phyloP scores from a whole-genome alignment of 37 sponge, comb jelly and placozoan species.

The Geodia barretti region DNA sequence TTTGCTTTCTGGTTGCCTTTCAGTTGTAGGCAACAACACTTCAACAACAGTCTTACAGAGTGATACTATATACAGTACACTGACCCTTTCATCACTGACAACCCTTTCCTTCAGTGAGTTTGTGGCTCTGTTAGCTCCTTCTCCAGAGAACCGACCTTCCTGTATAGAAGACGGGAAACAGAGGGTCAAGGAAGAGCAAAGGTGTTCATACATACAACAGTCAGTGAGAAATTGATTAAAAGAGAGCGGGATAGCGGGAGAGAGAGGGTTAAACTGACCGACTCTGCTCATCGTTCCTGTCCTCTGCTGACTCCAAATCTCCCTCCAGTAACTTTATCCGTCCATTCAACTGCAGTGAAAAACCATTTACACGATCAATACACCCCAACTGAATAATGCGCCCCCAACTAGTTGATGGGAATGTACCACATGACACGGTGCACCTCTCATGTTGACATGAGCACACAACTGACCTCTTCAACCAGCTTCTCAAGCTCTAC shows the following conservation, averaged over 20 bases:
- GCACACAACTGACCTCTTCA: too few relatives aligned
- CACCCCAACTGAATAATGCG: too few relatives aligned
- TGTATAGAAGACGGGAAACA: too few relatives aligned
- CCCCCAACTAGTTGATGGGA: too few relatives aligned
- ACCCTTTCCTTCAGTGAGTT: neutral
- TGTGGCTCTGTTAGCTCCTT: neutral
- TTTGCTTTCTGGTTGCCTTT: too few relatives aligned
- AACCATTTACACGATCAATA: too few relatives aligned
- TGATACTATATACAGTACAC: neutral
- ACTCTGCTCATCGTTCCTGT: slow-evolving; percentile 3
- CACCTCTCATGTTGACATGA: too few relatives aligned
- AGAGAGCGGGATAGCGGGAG: neutral
- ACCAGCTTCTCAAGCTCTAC: slow-evolving; percentile 6
- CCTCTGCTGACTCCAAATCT: slow-evolving; percentile 13
- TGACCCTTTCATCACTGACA: neutral
- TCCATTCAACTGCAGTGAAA: neutral
- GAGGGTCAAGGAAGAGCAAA: too few relatives aligned
- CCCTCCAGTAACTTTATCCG: neutral
- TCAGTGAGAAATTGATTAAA: neutral
- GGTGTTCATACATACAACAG: neutral
- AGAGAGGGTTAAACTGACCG: neutral
- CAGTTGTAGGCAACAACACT: too few relatives aligned
- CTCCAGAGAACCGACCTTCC: too few relatives aligned
- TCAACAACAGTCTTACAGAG: too few relatives aligned
- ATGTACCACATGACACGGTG: too few relatives aligned